Evolutionary conservation across 2,113 vertebrate species (phyloP).

Genomic region (Boulengeromyrus knoepffleri): DNA sequence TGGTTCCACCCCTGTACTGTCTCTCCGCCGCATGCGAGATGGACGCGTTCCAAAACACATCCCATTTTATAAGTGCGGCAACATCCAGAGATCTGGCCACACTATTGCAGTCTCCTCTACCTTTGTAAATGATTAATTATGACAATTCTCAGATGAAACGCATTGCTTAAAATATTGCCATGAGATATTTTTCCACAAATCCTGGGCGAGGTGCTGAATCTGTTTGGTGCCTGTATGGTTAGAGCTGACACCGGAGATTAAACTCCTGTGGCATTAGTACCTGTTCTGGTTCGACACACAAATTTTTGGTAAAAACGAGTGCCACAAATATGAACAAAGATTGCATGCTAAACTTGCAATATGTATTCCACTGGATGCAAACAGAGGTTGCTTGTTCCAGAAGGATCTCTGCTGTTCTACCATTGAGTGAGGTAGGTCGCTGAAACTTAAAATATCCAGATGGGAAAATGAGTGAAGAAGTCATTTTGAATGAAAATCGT

Average conservation of each 20-base stretch:
- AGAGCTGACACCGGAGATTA: background rate
- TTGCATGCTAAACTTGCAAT: background rate
- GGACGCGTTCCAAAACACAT: constrained; percentile 5
- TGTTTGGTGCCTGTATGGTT: background rate
- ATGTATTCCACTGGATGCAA: background rate
- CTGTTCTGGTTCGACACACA: background rate
- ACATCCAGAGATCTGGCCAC: background rate
- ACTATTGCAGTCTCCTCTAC: background rate
- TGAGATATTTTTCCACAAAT: background rate
- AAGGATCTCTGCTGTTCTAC: background rate
- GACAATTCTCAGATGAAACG: background rate
- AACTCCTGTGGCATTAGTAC: background rate
- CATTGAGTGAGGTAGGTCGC: background rate
- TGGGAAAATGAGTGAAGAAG: background rate
- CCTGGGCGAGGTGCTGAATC: background rate
- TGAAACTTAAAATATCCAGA: background rate
- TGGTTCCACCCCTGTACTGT: background rate
- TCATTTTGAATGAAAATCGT: background rate
- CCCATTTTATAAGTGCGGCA: background rate
- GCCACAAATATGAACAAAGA: background rate
- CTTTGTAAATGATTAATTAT: background rate
- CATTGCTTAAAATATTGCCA: background rate
- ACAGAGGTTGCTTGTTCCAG: background rate
- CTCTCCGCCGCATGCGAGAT: background rate
- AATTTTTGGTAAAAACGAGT: background rate